These are phyloP conservation scores for Neolamprologus devosi DNA, from an alignment of 2,113 vertebrate genomes.

Conservation along the genomic window DNA sequence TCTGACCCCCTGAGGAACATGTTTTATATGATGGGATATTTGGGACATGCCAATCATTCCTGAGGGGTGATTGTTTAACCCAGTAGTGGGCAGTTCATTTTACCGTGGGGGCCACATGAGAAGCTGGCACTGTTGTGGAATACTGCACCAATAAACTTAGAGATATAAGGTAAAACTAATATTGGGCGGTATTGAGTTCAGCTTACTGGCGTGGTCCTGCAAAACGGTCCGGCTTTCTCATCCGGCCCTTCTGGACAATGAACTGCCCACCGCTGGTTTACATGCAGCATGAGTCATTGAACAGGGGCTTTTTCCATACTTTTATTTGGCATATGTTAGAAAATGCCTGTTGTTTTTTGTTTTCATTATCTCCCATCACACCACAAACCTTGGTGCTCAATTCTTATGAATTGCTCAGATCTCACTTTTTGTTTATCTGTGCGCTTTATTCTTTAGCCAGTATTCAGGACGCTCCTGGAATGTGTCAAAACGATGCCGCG, in stretches of 20 bases:
- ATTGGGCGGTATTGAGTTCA: neutral
- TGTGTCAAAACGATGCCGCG: accelerated
- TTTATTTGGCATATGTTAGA: neutral
- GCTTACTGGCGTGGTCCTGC: accelerated
- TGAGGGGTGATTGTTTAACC: neutral
- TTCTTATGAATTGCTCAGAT: neutral
- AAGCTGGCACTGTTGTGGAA: neutral
- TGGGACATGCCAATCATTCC: neutral
- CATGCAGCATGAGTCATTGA: neutral
- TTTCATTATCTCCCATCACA: neutral
- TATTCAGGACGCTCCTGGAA: neutral
- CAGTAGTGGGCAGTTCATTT: neutral
- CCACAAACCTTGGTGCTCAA: neutral
- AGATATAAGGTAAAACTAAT: neutral
- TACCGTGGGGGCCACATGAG: accelerated
- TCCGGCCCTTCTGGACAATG: neutral
- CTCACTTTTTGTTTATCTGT: neutral
- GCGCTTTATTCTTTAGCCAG: neutral
- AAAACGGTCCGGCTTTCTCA: accelerated
- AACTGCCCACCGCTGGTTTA: neutral
- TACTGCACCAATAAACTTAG: neutral
- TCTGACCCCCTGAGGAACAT: neutral
- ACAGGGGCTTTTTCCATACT: neutral
- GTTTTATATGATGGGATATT: neutral
- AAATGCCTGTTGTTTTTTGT: neutral